Conservation (phyloP, 2,113 vertebrate genomes). For the Ibidorhyncha struthersii region DNA sequence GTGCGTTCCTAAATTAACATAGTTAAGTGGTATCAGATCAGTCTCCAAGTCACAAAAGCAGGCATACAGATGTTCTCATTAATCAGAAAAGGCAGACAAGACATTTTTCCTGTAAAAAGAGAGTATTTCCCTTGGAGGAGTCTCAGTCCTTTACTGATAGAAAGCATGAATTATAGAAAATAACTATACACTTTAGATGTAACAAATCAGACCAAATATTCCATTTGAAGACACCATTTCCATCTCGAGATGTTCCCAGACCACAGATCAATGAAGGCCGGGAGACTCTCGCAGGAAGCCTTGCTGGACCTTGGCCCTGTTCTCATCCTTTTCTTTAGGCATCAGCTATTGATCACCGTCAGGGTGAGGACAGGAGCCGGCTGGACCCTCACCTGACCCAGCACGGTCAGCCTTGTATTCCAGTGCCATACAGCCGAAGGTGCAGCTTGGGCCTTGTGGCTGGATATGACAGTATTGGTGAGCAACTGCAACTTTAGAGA, state of each 20-base stretch:
- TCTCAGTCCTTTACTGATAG: background rate
- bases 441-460: background rate
- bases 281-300: background rate
- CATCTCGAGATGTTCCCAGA: background rate
- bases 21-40: slow-evolving; percentile 17
- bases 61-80: background rate
- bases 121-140: background rate
- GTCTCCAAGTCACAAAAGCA: slow-evolving; percentile 18
- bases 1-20: background rate
- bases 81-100: slow-evolving; percentile 26
- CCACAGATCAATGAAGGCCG: slow-evolving; percentile 2
- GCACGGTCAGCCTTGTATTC: background rate
- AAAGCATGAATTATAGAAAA: slow-evolving; percentile 37
- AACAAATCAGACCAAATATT: background rate
- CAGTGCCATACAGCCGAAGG: background rate
- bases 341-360: background rate
- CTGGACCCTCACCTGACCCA: background rate
- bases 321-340: background rate
- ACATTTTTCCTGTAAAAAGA: slow-evolving; percentile 50
- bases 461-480: background rate
- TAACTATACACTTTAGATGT: background rate
- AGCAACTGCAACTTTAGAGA: background rate
- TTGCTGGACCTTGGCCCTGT: background rate
- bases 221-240: background rate
- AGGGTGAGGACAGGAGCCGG: background rate